A percentile compares a stretch with the other conserved stretches of the same genome.
phyloP scores from a whole-genome alignment of 1,140 invertebrate genomes.

The Meloidogyne chitwoodi region DNA sequence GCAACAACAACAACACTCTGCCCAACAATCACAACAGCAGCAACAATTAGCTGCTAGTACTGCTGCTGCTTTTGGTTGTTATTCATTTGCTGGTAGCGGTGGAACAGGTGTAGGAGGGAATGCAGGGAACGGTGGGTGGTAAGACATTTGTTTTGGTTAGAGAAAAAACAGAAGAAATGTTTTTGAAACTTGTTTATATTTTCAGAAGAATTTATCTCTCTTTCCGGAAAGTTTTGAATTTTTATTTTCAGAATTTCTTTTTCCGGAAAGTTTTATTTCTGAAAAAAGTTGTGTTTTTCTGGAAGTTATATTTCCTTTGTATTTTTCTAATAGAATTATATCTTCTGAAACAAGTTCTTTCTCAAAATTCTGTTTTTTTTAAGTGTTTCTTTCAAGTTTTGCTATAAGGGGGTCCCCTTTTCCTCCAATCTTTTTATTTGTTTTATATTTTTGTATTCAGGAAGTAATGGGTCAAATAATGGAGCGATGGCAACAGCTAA shows the following conservation, averaged over 20 bases:
- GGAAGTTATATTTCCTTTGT: too few relatives aligned
- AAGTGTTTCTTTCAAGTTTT: neutral
- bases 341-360: too few relatives aligned
- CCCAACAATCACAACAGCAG: constrained; percentile 23
- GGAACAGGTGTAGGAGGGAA: constrained; percentile 68
- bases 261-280: too few relatives aligned
- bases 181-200: neutral
- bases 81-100: constrained; percentile 72
- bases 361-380: too few relatives aligned
- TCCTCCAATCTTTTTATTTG: neutral
- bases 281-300: too few relatives aligned
- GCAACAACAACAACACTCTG: constrained; percentile 23
- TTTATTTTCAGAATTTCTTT: too few relatives aligned
- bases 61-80: constrained; percentile 70
- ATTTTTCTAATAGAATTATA: too few relatives aligned
- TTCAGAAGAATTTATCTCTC: too few relatives aligned
- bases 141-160: neutral
- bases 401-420: neutral
- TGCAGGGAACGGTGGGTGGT: constrained; percentile 34
- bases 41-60: constrained; percentile 42
- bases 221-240: too few relatives aligned
- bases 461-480: neutral
- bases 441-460: neutral
- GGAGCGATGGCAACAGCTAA: constrained; percentile 25
- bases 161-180: neutral